A percentile compares a stretch with the other conserved stretches of the same genome.
Conservation (phyloP, 2,113 vertebrate species). For the Onychorhynchus coronatus region DNA sequence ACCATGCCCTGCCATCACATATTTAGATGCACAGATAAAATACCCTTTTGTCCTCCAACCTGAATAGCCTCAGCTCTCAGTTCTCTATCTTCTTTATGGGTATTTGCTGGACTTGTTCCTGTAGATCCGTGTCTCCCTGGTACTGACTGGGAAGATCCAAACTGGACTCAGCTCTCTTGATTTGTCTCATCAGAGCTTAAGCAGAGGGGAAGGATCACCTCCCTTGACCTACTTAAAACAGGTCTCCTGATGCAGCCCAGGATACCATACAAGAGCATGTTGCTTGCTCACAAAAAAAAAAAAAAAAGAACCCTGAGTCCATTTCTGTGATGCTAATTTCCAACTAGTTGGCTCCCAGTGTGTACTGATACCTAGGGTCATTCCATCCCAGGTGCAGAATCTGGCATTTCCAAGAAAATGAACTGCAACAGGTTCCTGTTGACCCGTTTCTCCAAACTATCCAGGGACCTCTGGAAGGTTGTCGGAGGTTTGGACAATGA, state of each 20-base stretch:
- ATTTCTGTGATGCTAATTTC: neutral
- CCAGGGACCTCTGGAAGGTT: neutral
- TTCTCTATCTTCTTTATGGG: neutral
- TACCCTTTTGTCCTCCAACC: neutral
- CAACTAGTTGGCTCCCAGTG: accelerated
- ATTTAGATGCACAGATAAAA: neutral
- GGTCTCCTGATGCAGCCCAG: neutral
- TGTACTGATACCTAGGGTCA: neutral
- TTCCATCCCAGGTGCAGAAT: neutral
- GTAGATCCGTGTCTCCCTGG: neutral
- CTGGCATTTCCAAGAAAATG: neutral
- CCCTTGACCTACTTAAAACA: neutral
- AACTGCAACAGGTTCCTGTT: neutral
- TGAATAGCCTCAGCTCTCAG: neutral
- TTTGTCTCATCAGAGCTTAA: neutral
- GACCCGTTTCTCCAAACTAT: neutral
- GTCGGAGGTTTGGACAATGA: too few relatives aligned
- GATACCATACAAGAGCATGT: too few relatives aligned
- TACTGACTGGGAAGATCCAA: neutral
- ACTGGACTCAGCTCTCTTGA: neutral
- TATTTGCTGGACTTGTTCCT: neutral
- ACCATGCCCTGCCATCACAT: neutral
- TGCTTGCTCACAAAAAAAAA: neutral
- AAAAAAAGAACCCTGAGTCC: accelerated
- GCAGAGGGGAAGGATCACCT: neutral